Evolutionary conservation across 2,797 vertebrate genomes (phyloP).

Genomic region (Phrynocephalus guinanensis): DNA sequence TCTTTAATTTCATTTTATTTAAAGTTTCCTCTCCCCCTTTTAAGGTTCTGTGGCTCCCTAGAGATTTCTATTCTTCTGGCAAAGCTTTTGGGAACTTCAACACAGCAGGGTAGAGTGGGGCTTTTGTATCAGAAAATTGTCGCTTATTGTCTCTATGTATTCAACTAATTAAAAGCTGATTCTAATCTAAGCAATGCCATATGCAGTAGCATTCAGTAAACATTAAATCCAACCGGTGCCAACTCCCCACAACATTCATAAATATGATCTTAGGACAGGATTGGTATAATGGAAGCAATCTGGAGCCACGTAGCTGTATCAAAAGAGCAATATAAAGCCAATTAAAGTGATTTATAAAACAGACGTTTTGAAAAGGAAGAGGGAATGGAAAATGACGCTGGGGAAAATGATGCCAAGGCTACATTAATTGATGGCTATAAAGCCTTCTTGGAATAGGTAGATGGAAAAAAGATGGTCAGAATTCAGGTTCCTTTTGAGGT

Average conservation of each 20-base stretch:
- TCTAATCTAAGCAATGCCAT: conserved; percentile 67
- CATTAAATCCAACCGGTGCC: conserved; percentile 65
- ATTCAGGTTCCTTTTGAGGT: not conserved
- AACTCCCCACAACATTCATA: conserved; percentile 64
- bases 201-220: conserved; percentile 70
- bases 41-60: too few species aligned
- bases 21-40: too few species aligned
- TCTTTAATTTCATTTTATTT: too few species aligned
- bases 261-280: conserved; percentile 65
- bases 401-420: not conserved
- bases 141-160: too few species aligned
- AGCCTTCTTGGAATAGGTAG: not conserved
- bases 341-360: conserved; percentile 68
- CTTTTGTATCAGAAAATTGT: too few species aligned
- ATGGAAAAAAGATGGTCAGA: not conserved
- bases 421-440: conserved; percentile 31
- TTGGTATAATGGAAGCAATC: conserved; percentile 48
- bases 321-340: conserved; percentile 51
- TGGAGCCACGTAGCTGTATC: conserved; percentile 47
- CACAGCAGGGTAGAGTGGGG: too few species aligned
- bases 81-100: too few species aligned
- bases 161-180: conserved; percentile 76
- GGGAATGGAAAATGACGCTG: not conserved
- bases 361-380: conserved; percentile 38
- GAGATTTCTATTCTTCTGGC: too few species aligned